These are phyloP conservation scores for Platichthys flesus DNA, from an alignment of 2,113 vertebrate genomes.

Conservation along the genomic window DNA sequence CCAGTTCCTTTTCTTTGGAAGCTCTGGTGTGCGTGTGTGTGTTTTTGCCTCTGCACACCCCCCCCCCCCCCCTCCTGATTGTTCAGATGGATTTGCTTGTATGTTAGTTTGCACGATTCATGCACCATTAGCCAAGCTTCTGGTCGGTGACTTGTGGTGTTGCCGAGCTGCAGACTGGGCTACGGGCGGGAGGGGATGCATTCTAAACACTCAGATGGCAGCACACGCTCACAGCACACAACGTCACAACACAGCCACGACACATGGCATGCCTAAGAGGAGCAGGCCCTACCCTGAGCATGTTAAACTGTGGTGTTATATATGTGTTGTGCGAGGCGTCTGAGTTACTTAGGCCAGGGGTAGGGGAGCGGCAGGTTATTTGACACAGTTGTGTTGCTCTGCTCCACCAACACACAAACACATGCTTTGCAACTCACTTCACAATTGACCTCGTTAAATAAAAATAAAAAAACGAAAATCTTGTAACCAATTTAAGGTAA, in stretches of 20 bases:
- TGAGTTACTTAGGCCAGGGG: slow-evolving; percentile 58
- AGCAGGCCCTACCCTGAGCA: slow-evolving; percentile 70
- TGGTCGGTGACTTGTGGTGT: slow-evolving; percentile 60
- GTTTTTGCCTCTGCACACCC: slow-evolving; percentile 66
- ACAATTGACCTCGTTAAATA: slow-evolving; percentile 38
- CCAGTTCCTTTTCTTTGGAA: slow-evolving; percentile 63
- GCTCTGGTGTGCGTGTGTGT: slow-evolving; percentile 68
- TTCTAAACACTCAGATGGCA: slow-evolving; percentile 39
- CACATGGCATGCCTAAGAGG: slow-evolving; percentile 74
- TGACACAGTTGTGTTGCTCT: slow-evolving; percentile 45
- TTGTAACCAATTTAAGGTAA: slow-evolving; percentile 74
- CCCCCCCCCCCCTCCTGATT: slow-evolving; percentile 7
- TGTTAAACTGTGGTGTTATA: slow-evolving; percentile 73
- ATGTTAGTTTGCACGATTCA: slow-evolving; percentile 78
- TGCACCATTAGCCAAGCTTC: slow-evolving; percentile 71
- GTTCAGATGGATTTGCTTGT: slow-evolving; percentile 72
- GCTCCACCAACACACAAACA: slow-evolving; percentile 42
- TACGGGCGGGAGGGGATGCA: slow-evolving; percentile 51
- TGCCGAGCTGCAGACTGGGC: slow-evolving; percentile 47
- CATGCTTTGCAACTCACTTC: slow-evolving; percentile 31
- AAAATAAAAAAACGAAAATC: slow-evolving; percentile 19
- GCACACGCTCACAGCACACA: slow-evolving; percentile 43
- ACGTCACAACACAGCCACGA: slow-evolving; percentile 56
- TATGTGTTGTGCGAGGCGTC: slow-evolving; percentile 67
- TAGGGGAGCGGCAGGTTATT: slow-evolving; percentile 38